Base-by-base conservation (phyloP, 2,888 invertebrate genomes). In the Pediacus dermestoides region DNA sequence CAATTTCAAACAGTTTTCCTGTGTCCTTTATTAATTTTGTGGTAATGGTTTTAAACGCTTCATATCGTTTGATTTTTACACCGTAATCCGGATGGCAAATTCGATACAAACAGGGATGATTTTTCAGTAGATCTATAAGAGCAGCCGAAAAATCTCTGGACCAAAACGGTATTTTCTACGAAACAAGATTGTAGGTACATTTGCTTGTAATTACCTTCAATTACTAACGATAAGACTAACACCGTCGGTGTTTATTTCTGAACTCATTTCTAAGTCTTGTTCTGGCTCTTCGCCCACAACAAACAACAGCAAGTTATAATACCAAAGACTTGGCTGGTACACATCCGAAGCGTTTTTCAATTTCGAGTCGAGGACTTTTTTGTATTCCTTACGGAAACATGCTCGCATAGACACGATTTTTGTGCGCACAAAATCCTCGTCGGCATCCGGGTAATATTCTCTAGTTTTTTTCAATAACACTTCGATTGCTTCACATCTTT, bases 311-410 rank as follows among this genome's bases (percentile, higher is more conserved):
- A 53, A 38, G 39, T 51, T 50, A 30, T 58, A 58, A 39, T 56
- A 58, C 58, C 58, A 58, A 21, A 58, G 40, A 8, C 43, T 40
- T n/a, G 58, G 58, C 32, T 50, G 47, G 37, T 55, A 53, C 21
- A 52, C 38, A 14, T 55, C 43, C 4, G 21, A 22, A 12, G 30
- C 7, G 18, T 16, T 11, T 28, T 13, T 12, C 13, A 12, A 15
- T 22, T 21, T 30, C 4, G 10, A 30, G 9, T 7, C 30, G 7
- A 15, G 18, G 3, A 55, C 55, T 42, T 58, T 56, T 26, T 38
- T 50, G 25, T 50, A 39, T 35, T 56, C 56, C 32, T 51, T 48
- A 13, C 58, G 42, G 42, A 58, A 58, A 9, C 44, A 37, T 6
- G 46, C 34, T 23, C 55, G 37, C 36, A 58, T 48, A 6, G 47